A percentile compares a stretch with the other conserved stretches of the same genome.
phyloP scores from a whole-genome alignment of 2,797 vertebrate genomes.

The Poecile montanus region DNA sequence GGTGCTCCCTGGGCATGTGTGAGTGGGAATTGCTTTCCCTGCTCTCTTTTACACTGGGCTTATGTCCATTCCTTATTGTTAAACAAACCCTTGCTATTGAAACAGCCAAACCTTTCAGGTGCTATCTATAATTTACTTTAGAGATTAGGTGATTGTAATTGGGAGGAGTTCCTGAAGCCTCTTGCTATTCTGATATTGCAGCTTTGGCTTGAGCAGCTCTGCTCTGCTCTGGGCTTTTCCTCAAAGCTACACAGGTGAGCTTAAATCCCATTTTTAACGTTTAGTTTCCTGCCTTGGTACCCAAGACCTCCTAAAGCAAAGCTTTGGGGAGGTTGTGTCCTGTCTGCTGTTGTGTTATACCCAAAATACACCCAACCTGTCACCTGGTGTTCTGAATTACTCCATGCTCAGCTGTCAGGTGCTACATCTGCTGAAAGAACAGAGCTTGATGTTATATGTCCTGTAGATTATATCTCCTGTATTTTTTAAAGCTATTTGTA shows the following conservation, averaged over 20 bases:
- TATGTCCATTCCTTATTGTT: not conserved
- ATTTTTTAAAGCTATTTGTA: too few relatives aligned
- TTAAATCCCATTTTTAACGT: not conserved
- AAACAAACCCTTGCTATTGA: not conserved
- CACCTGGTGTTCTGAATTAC: not conserved
- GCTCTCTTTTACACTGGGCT: not conserved
- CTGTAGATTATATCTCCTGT: too few relatives aligned
- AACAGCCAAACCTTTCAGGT: not conserved
- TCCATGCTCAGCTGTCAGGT: not conserved
- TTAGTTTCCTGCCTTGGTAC: not conserved
- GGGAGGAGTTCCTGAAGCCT: not conserved
- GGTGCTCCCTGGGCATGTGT: not conserved
- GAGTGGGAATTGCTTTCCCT: not conserved
- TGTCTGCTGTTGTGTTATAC: not conserved
- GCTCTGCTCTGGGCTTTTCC: not conserved
- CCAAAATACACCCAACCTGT: accelerated
- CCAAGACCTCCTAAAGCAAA: not conserved
- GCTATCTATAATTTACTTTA: not conserved
- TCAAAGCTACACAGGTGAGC: not conserved
- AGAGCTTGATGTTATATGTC: too few relatives aligned
- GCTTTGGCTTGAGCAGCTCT: not conserved
- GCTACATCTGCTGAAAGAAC: accelerated
- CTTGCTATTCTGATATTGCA: not conserved
- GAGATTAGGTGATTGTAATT: not conserved
- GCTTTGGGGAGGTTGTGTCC: not conserved